A percentile compares a stretch with the other conserved stretches of the same genome.
Evolutionary conservation across 2,888 invertebrate species (phyloP).

Genomic region (Alitta virens): DNA sequence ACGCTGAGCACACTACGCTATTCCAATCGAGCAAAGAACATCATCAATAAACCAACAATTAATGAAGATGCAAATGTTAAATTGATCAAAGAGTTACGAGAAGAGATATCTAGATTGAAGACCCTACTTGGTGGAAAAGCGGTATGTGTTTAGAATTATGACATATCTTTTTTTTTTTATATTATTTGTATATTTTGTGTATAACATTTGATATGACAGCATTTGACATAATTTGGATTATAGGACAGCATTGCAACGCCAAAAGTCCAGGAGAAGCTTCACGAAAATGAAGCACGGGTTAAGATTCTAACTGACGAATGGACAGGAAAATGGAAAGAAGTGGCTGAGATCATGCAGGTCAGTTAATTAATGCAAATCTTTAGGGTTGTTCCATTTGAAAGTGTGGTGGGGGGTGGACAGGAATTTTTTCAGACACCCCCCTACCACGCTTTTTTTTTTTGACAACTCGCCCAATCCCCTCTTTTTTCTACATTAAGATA

Average conservation of each 20-base stretch:
- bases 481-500: too few relatives aligned
- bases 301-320: conserved; percentile 79
- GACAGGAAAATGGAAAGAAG: conserved; percentile 83
- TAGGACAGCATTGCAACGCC: conserved; percentile 57
- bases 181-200: conserved; percentile 1
- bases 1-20: conserved; percentile 78
- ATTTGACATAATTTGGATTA: conserved; percentile 10
- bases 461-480: too few relatives aligned
- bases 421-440: too few relatives aligned
- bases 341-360: conserved; percentile 68
- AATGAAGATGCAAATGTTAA: conserved; percentile 65
- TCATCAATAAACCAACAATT: conserved; percentile 66
- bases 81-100: conserved; percentile 64
- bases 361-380: too few relatives aligned
- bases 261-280: conserved; percentile 76
- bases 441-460: too few relatives aligned
- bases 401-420: too few relatives aligned
- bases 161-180: background rate
- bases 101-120: conserved; percentile 64
- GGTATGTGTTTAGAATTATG: conserved; percentile 33
- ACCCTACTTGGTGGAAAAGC: conserved; percentile 57
- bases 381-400: too few relatives aligned
- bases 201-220: background rate
- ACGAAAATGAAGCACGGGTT: conserved; percentile 81
- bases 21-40: conserved; percentile 73